Evolutionary conservation across 2,888 invertebrate species (phyloP), one percentile per base, ranked within the genome.

Genomic region (Galerucella nymphaeae): DNA sequence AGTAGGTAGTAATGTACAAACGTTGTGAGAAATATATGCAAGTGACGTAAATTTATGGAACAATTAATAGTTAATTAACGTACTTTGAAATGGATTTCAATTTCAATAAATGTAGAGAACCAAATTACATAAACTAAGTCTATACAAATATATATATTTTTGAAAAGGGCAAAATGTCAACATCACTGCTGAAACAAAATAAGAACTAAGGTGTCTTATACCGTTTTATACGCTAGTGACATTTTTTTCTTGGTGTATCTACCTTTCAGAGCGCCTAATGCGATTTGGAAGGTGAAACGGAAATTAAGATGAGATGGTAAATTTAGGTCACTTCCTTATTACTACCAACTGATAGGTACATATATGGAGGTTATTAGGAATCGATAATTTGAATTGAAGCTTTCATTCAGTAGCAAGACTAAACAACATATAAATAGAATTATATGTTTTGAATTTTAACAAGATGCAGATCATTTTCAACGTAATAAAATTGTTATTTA

Each of bases 341-440:
- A 14, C 48, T 4, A 48, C 48, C 48, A 48, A 1, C 48, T 48
- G 14, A 48, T 13, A 48, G 4, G n/a, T 13, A 48, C 48, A 48
- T 48, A 48, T 14, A 48, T 30, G 30, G 13, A 2, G 48, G 13
- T 48, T 48, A 5, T 5, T n/a, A n/a, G n/a, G 13, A 48, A 48
- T 48, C 48, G 48, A 48, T 48, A 48, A n/a, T 48, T n/a, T n/a
- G 48, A 48, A 48, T 48, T 48, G n/a, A n/a, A n/a, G 48, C 13
- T 48, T 48, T 5, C 1, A n/a, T 48, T 5, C 11, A 48, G 48
- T 48, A 1, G 48, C n/a, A 48, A 48, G n/a, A 48, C 4, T 6
- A 14, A 6, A 48, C n/a, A n/a, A 11, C 14, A n/a, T n/a, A 48
- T n/a, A 48, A 48, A 48, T 48, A n/a, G n/a, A n/a, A 6, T 48